Conservation (phyloP, 1,140 invertebrate species). For the Brachionus asplanchnoidis region DNA sequence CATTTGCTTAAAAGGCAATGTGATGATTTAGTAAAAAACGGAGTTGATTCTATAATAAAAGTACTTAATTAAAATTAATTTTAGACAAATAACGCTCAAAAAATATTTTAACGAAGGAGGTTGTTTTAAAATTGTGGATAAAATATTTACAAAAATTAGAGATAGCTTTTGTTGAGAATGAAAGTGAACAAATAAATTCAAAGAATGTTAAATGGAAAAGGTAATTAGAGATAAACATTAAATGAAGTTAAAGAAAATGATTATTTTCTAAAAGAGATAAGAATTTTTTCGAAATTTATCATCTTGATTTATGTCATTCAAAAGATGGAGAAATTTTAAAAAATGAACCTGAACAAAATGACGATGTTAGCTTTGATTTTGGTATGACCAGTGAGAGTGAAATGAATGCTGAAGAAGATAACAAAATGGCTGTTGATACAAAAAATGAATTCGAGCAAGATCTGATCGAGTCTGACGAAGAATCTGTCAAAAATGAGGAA, state of each 20-base stretch:
- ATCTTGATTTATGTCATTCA: not conserved
- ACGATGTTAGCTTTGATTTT: not conserved
- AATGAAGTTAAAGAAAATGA: not conserved
- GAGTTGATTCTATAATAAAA: not conserved
- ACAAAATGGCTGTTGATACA: not conserved
- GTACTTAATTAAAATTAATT: not conserved
- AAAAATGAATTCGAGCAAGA: not conserved
- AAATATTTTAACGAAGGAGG: not conserved
- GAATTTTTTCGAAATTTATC: slow-evolving; percentile 6
- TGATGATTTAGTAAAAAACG: slow-evolving; percentile 19
- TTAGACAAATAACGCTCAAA: not conserved
- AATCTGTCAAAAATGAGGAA: not conserved
- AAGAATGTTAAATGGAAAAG: slow-evolving; percentile 34
- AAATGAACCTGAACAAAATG: not conserved
- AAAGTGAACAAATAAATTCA: slow-evolving; percentile 18
- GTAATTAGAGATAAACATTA: not conserved
- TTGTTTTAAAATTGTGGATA: slow-evolving; percentile 28
- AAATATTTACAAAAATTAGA: slow-evolving; percentile 27
- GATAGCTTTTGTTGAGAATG: slow-evolving; percentile 9
- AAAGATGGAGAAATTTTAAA: not conserved
- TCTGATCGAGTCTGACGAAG: not conserved
- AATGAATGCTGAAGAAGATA: not conserved
- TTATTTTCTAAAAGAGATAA: not conserved
- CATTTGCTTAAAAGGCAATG: slow-evolving; percentile 11
- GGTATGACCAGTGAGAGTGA: not conserved